These are phyloP conservation scores for Chaenogobius annularis DNA, from an alignment of 2,113 vertebrate genomes.

Conservation along the genomic window DNA sequence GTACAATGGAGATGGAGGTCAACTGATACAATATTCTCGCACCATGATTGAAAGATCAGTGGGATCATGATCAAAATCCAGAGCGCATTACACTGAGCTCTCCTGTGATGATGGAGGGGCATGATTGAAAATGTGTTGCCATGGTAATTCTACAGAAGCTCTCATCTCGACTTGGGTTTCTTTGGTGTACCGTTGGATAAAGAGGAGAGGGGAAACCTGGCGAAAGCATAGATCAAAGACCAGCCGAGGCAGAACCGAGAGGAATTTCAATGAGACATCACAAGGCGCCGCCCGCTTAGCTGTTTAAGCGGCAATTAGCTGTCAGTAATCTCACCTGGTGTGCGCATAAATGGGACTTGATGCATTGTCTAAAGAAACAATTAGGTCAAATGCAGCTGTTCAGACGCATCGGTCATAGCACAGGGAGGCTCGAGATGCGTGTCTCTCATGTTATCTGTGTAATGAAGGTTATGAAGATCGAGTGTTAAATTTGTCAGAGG, in stretches of 20 bases:
- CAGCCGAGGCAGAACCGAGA: conserved; percentile 3
- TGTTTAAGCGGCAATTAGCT: conserved; percentile 31
- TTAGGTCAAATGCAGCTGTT: conserved; percentile 27
- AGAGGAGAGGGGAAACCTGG: conserved; percentile 28
- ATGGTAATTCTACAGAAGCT: conserved; percentile 64
- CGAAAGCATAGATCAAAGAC: conserved; percentile 51
- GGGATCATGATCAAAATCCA: conserved; percentile 54
- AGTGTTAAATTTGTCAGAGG: conserved; percentile 38
- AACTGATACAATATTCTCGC: conserved; percentile 28
- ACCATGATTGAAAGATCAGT: conserved; percentile 55
- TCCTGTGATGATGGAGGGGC: conserved; percentile 37
- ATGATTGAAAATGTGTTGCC: conserved; percentile 65
- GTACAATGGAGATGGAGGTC: conserved; percentile 24
- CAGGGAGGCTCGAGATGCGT: conserved; percentile 4
- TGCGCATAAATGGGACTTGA: conserved; percentile 17
- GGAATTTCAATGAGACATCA: conserved; percentile 46
- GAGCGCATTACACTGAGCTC: conserved; percentile 36
- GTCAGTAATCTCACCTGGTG: conserved; percentile 25
- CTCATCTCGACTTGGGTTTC: conserved; percentile 40
- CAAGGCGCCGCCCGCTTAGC: background rate
- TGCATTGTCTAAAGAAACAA: conserved; percentile 44
- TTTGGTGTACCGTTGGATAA: conserved; percentile 30
- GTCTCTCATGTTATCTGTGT: conserved; percentile 41
- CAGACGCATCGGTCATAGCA: conserved; percentile 17
- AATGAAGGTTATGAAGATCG: conserved; percentile 53